Percentiles rank a stretch among this genome's conserved stretches.
Conservation (phyloP, 23 tunicate species). For the Ciona savignyi region DNA sequence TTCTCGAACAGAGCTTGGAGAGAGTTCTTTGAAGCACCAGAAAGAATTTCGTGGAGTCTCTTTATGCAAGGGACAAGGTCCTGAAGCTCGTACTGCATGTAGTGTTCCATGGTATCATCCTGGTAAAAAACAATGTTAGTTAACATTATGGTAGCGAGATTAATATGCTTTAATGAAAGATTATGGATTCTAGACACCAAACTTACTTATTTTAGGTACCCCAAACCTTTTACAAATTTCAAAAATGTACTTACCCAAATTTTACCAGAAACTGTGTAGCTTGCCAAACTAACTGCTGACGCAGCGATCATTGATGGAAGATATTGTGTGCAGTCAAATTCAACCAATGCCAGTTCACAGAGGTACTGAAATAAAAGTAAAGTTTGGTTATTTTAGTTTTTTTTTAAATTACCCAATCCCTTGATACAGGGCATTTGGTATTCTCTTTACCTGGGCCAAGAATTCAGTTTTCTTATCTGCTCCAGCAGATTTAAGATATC, state of each 20-base stretch:
- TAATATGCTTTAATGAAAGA: too few relatives aligned
- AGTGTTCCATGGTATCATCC: slow-evolving; percentile 80
- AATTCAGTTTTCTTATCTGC: slow-evolving; percentile 64
- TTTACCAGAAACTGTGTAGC: slow-evolving; percentile 75
- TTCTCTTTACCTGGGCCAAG: slow-evolving; percentile 69
- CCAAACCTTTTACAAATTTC: too few relatives aligned
- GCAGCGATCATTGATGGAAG: slow-evolving; percentile 86
- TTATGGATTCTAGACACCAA: too few relatives aligned
- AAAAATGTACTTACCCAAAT: slow-evolving; percentile 66
- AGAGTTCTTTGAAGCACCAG: slow-evolving; percentile 32
- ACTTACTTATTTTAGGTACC: too few relatives aligned
- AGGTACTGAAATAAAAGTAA: slow-evolving; percentile 44
- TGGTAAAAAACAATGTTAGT: too few relatives aligned
- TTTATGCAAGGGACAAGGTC: slow-evolving; percentile 74
- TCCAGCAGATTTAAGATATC: slow-evolving; percentile 58
- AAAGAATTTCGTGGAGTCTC: slow-evolving; percentile 23
- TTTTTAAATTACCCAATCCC: too few relatives aligned
- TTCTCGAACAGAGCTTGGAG: slow-evolving; percentile 80
- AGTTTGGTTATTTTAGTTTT: too few relatives aligned
- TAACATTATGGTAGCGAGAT: too few relatives aligned
- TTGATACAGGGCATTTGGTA: too few relatives aligned
- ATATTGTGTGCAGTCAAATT: slow-evolving; percentile 50
- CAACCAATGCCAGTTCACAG: slow-evolving; percentile 76
- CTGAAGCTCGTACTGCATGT: slow-evolving; percentile 62
- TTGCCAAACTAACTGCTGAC: slow-evolving; percentile 66